Evolutionary conservation across 2,888 invertebrate species (phyloP).

Genomic region (Phania funesta): DNA sequence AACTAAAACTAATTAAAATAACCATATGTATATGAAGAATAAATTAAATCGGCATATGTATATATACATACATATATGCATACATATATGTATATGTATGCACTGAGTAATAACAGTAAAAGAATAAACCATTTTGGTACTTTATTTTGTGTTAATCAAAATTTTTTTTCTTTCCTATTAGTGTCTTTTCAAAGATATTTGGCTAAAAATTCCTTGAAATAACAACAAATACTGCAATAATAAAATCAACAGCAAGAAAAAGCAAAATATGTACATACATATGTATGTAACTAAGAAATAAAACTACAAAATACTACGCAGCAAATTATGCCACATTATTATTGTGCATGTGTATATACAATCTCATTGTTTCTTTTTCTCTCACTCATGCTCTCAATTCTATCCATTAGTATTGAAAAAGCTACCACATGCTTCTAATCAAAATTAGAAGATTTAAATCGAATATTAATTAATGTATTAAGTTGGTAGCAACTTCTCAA

Average conservation of each 20-base stretch:
- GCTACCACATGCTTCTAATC: slow-evolving; percentile 13
- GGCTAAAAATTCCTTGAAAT: slow-evolving; percentile 49
- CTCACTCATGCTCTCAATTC: background rate
- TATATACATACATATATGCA: background rate
- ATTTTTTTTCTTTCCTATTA: background rate
- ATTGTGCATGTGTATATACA: slow-evolving; percentile 47
- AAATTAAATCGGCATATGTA: background rate
- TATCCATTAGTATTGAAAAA: background rate
- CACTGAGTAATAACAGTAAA: background rate
- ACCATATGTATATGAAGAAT: background rate
- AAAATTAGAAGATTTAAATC: too few species aligned
- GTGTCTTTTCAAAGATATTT: slow-evolving; percentile 53
- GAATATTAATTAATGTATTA: too few species aligned
- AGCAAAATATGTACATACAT: slow-evolving; percentile 40
- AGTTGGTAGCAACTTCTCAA: too few species aligned
- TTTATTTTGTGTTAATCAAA: slow-evolving; percentile 6
- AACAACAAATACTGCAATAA: slow-evolving; percentile 37
- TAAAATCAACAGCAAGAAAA: slow-evolving; percentile 21
- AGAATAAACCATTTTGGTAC: slow-evolving; percentile 9
- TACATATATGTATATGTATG: background rate
- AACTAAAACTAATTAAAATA: slow-evolving; percentile 6
- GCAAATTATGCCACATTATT: slow-evolving; percentile 68
- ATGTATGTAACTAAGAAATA: slow-evolving; percentile 60
- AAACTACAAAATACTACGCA: slow-evolving; percentile 69
- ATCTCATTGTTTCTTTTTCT: slow-evolving; percentile 21